phyloP scores from a whole-genome alignment of 2,888 invertebrate genomes.

The Dryobota labecula region DNA sequence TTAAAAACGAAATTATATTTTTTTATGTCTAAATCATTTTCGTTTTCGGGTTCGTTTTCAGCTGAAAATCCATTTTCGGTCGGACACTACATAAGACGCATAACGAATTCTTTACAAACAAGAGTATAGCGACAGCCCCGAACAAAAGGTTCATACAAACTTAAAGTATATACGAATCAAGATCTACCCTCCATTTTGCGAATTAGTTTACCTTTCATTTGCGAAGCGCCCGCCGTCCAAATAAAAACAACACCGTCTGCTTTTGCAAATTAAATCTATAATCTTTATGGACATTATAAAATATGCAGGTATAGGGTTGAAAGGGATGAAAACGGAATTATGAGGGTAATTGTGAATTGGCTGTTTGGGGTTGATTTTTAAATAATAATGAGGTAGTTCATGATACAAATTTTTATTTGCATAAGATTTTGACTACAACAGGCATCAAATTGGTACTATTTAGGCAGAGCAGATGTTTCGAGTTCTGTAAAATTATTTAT shows the following conservation, averaged over 20 bases:
- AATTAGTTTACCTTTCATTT: constrained; percentile 89
- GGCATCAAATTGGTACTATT: neutral
- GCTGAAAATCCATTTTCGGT: too few species aligned
- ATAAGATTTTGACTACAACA: neutral
- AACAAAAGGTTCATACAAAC: constrained; percentile 42
- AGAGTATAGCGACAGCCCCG: neutral
- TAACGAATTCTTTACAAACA: constrained; percentile 17
- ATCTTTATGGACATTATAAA: constrained; percentile 73
- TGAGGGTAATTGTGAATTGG: constrained; percentile 45
- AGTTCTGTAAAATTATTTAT: too few species aligned
- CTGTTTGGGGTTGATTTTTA: constrained; percentile 39
- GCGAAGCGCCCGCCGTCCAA: constrained; percentile 74
- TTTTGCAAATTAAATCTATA: constrained; percentile 76
- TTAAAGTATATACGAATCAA: constrained; percentile 38
- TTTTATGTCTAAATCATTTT: too few species aligned
- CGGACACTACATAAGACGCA: neutral
- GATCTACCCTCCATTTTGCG: constrained; percentile 76
- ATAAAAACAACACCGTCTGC: constrained; percentile 70
- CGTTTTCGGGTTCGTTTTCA: too few species aligned
- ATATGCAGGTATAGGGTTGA: constrained; percentile 56
- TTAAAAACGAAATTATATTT: too few species aligned
- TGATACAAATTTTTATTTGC: neutral
- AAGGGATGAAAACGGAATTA: constrained; percentile 53
- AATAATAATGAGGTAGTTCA: neutral
- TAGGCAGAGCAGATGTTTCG: neutral